A percentile compares a stretch with the other conserved stretches of the same genome.
Evolutionary conservation across 2,113 vertebrate genomes (phyloP).

Genomic region (Cricetomys ansorgei): DNA sequence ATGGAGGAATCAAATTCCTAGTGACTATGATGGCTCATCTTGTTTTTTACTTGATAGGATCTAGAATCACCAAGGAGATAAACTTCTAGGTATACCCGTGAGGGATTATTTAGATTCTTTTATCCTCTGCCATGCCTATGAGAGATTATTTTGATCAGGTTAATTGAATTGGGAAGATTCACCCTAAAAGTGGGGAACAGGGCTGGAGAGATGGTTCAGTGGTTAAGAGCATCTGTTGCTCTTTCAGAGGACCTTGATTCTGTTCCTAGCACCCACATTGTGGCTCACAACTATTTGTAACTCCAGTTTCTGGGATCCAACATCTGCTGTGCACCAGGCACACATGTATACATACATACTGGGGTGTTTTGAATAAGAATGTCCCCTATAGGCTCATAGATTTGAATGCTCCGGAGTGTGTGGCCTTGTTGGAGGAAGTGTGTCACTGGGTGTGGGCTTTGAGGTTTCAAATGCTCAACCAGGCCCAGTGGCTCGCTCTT

Average conservation of each 20-base stretch:
- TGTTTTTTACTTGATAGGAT: neutral
- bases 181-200: neutral
- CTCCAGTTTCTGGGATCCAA: neutral
- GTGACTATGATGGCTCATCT: neutral
- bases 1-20: neutral
- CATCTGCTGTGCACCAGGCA: neutral
- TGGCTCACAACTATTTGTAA: neutral
- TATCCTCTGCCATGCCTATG: neutral
- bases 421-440: neutral
- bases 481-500: neutral
- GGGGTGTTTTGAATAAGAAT: neutral
- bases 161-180: neutral
- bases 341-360: neutral
- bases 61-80: neutral
- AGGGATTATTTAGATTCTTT: neutral
- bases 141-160: neutral
- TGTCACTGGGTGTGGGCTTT: neutral
- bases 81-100: neutral
- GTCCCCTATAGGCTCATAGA: neutral
- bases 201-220: neutral
- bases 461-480: neutral
- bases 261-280: neutral
- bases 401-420: neutral
- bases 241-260: neutral
- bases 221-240: neutral